Base-by-base conservation (phyloP, 2,113 vertebrate species). In the Phocoena sinus region DNA sequence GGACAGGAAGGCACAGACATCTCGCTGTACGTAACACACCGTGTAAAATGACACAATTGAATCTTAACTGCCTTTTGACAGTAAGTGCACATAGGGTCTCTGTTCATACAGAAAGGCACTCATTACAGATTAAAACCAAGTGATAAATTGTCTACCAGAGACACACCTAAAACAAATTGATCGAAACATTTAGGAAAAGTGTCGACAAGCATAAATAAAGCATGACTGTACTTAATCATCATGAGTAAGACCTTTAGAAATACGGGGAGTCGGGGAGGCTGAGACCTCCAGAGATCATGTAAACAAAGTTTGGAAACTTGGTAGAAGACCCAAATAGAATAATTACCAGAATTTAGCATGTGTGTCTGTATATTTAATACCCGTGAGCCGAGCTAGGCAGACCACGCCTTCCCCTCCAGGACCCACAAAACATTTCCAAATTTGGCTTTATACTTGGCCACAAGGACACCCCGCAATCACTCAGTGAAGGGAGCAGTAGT, bases 281-380 rank as follows among this genome's bases (percentile, higher is more conserved):
- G 38, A 60, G 17, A 25, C 7, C 44, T 41, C 33, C 20, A 38
- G 33, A 50, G 14, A 15, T 20, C 4, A 26, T 0, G 31, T 20
- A 18, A 56, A 6, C n/a, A 31, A 23, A 28, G n/a, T 23, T 13
- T 3, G 47, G 21, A 50, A 38, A 47, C 4, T 56, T 47, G 36
- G 0, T 5, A 8, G 28, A n/a, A 74, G 9, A 67, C 25, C 4
- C 3, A 38, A 11, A 31, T 26, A 15, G 18, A 15, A 2, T 23
- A 7, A 25, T 28, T 12, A 17, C 11, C 10, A 60, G 20, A 25
- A 28, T 13, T 14, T 17, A n/a, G 33, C 1, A 0, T 31, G 8
- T 4, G 1, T 18, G n/a, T n/a, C n/a, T 56, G 0, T 8, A 1
- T 65, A 5, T 2, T 33, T 50, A 20, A 17, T 38, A 60, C 10